phyloP scores from a whole-genome alignment of 1,140 invertebrate species.

The Eubasilissa regina region DNA sequence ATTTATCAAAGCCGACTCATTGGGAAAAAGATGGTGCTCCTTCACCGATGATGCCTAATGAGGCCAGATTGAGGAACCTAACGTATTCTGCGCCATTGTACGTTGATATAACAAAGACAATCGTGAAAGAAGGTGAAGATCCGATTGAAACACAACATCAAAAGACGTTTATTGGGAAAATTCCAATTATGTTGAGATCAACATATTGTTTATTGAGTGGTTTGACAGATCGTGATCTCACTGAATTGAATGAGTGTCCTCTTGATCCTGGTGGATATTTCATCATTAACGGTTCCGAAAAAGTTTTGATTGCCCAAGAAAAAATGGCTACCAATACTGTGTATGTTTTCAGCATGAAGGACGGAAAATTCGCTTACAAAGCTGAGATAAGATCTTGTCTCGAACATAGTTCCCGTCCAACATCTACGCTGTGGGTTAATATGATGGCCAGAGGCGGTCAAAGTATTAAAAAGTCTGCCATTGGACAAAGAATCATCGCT shows the following conservation, averaged over 20 bases:
- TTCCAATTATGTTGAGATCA: conserved; percentile 98
- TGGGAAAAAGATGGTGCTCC: conserved; percentile 99
- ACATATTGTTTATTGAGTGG: conserved; percentile 96
- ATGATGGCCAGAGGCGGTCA: conserved; percentile 98
- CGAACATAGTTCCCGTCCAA: conserved; percentile 94
- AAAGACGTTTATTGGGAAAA: conserved; percentile 97
- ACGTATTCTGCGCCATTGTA: conserved; percentile 98
- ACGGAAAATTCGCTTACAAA: conserved; percentile 98
- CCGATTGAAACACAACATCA: conserved; percentile 95
- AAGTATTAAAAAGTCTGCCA: conserved; percentile 96
- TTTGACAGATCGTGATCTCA: conserved; percentile 97
- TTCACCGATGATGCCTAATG: conserved; percentile 99
- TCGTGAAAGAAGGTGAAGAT: conserved; percentile 92
- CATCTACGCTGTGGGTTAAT: conserved; percentile 98
- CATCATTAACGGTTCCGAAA: conserved; percentile 97
- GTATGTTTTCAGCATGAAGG: conserved; percentile 99
- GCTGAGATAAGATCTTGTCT: conserved; percentile 97
- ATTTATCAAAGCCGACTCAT: conserved; percentile 98
- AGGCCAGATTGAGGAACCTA: conserved; percentile 89
- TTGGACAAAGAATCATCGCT: conserved; percentile 97
- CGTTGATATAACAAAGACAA: conserved; percentile 98
- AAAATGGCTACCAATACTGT: conserved; percentile 99
- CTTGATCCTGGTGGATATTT: conserved; percentile 98
- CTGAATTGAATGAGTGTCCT: conserved; percentile 98
- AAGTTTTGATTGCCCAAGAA: conserved; percentile 98